Conservation (phyloP, 2,888 invertebrate genomes). For the Tinea trinotella region DNA sequence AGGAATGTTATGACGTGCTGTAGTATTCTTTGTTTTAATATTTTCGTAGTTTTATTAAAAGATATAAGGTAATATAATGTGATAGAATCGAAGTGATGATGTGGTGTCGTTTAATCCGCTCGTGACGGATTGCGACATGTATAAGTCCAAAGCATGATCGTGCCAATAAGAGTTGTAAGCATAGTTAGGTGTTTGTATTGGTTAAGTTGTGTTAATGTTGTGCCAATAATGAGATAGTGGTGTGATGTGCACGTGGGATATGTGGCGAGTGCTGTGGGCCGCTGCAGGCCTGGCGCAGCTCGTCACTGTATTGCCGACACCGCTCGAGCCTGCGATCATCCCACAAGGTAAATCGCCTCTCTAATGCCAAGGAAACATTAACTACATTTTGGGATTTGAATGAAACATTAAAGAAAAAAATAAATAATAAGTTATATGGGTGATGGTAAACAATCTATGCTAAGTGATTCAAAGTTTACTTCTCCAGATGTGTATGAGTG, state of each 20-base stretch:
- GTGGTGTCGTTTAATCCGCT: conserved; percentile 29
- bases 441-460: no score
- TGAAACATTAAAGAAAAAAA: no score
- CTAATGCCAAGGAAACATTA: conserved; percentile 2
- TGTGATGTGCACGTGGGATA: conserved; percentile 71
- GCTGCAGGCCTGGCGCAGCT: conserved; percentile 53
- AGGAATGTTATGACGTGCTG: conserved; percentile 71
- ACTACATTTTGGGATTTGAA: no score
- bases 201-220: conserved; percentile 69
- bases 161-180: conserved; percentile 64
- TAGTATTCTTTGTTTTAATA: conserved; percentile 59
- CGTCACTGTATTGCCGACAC: conserved; percentile 49
- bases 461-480: no score
- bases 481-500: no score
- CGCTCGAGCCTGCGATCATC: conserved; percentile 53
- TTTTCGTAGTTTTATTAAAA: conserved; percentile 38
- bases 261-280: conserved; percentile 66
- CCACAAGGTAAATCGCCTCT: conserved; percentile 51
- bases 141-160: conserved; percentile 64
- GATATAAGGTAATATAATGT: conserved; percentile 46
- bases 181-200: conserved; percentile 66
- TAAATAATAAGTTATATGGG: no score
- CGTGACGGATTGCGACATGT: conserved; percentile 45
- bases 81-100: conserved; percentile 37
- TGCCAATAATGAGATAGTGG: conserved; percentile 72